Conservation (phyloP, 2,797 vertebrate species). For the Choloepus didactylus region DNA sequence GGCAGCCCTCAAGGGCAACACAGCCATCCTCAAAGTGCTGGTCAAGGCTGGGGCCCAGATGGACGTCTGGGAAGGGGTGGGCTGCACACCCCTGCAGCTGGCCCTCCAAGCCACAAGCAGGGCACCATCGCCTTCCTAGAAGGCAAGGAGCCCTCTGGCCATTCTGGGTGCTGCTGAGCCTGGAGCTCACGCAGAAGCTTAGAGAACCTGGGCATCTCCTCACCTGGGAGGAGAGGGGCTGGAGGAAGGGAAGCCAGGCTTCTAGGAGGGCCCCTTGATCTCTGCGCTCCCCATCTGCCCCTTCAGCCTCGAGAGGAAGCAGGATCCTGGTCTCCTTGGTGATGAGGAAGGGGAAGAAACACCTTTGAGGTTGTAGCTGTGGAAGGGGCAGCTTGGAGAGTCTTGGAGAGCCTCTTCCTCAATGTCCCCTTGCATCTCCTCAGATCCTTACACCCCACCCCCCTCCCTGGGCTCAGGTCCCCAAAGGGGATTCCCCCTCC, state of each 20-base stretch:
- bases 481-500: neutral
- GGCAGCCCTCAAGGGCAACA: slow-evolving; percentile 89
- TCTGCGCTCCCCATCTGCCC: neutral
- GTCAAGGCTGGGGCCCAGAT: slow-evolving; percentile 89
- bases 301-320: neutral
- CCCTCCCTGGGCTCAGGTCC: neutral
- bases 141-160: slow-evolving; percentile 54
- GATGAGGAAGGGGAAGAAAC: neutral
- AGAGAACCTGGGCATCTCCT: neutral
- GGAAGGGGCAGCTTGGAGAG: neutral
- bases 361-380: neutral
- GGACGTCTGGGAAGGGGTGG: slow-evolving; percentile 86
- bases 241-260: neutral
- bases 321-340: neutral
- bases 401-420: neutral
- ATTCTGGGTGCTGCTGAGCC: neutral
- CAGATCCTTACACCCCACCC: neutral
- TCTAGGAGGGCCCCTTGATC: neutral
- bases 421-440: neutral
- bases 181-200: neutral
- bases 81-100: slow-evolving; percentile 89
- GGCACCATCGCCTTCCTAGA: slow-evolving; percentile 88
- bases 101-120: slow-evolving; percentile 87
- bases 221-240: neutral
- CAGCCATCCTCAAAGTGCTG: slow-evolving; percentile 90